phyloP scores from a whole-genome alignment of 2,797 vertebrate genomes.

The Gymnopithys bicolor region DNA sequence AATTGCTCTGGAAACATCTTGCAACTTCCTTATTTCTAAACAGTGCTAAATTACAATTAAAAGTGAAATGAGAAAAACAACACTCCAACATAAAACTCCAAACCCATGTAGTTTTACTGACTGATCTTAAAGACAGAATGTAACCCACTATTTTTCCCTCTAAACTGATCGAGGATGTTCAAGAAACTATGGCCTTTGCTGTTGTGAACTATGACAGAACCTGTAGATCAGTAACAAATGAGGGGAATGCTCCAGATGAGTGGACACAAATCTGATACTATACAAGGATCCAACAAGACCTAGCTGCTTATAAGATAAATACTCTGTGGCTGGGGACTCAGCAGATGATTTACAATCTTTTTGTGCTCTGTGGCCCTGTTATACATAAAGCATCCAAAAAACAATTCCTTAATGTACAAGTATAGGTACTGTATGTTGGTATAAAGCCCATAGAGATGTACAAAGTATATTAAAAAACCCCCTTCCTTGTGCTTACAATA shows the following conservation, averaged over 20 bases:
- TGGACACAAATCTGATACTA: constrained; percentile 77
- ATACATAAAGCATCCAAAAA: not conserved
- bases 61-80: constrained; percentile 12
- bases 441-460: not conserved
- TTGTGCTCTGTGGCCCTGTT: not conserved
- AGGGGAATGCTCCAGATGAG: constrained; percentile 57
- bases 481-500: not conserved
- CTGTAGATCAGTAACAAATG: constrained; percentile 74
- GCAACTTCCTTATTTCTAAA: constrained; percentile 13
- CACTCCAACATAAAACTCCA: not conserved
- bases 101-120: not conserved
- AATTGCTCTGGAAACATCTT: constrained; percentile 27
- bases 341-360: constrained; percentile 72
- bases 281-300: constrained; percentile 67
- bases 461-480: not conserved
- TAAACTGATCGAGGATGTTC: constrained; percentile 14
- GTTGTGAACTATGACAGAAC: constrained; percentile 49
- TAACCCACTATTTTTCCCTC: not conserved
- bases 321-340: constrained; percentile 61
- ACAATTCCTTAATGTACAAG: not conserved
- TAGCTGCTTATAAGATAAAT: constrained; percentile 78
- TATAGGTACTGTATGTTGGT: not conserved
- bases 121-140: not conserved
- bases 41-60: not conserved
- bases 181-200: constrained; percentile 25